Evolutionary conservation across 1,140 invertebrate species (phyloP), one percentile per base, ranked within the genome.

Genomic region (Galendromus occidentalis): DNA sequence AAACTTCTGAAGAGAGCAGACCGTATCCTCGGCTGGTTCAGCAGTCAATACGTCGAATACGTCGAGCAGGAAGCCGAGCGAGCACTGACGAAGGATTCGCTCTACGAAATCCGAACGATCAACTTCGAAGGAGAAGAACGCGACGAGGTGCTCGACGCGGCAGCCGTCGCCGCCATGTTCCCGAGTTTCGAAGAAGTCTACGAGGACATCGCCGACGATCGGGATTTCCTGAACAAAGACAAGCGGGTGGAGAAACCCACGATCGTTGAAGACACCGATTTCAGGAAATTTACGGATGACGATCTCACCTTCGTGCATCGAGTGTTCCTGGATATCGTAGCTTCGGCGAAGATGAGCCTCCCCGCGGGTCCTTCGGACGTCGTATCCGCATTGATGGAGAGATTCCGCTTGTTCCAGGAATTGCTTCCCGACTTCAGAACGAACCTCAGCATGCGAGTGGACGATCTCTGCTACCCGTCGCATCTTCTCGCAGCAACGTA

Each of bases 81-180:
- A 25, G 80, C 84, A 68, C 78, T 79, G 68, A 81, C 82, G 68
- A 82, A 85, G 68, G 78, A 80, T 41, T 59, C 51, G 1, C 73
- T 94, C 9, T 96, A 89, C 75, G 82, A 84, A 66, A 59, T 59
- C 25, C 14, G 51, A 1, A 59, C 51, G 14, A 59, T 14, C 17
- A 22, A 59, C 25, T 59, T 20, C 33, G 25, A 59, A 25, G 51
- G 51, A 1, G 73, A 76, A 64, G 70, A 75, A 55, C 81, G 83
- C 6, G 88, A 92, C 68, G 87, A 91, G 45, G 82, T 87, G 68
- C 80, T 83, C 66, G 80, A 83, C 0, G 76, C 82, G 44, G 72
- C 79, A 28, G 86, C 91, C 71, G 82, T 93, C 9, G 75, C 77
- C 64, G 74, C 82, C 71, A 77, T 85, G 67, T 95, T 94, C 71